Evolutionary conservation across 2,797 vertebrate species (phyloP), one percentile per base, ranked within the genome.

Genomic region (Poecilia wingei): DNA sequence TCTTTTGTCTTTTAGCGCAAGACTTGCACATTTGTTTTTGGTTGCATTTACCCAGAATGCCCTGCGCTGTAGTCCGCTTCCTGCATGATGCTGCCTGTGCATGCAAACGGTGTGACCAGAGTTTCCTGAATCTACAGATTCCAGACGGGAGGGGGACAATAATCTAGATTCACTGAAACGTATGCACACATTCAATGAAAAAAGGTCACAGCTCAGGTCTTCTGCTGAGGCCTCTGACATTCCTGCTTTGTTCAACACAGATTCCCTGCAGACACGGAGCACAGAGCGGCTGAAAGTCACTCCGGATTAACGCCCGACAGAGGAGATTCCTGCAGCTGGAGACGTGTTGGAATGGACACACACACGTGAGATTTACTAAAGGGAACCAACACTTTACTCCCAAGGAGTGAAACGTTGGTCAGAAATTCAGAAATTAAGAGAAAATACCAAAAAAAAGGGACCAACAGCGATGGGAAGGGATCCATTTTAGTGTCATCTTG

Each of bases 221-320:
- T 81, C n/a, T 10, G 59, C 43, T 43, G 76, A 90, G 76, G 82
- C 87, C 86, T 51, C 70, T 46, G 74, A 84, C 82, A 86, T 91
- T 91, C 87, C 83, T 55, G 81, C 84, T 86, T 59, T 76, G 82
- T 77, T 81, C 83, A 77, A 76, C 79, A 57, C 61, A 81, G 77
- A 88, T 84, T 86, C 89, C 84, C 91, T 7, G 82, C 79, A 86
- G 90, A 91, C 83, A 81, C 1, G 41, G 13, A 86, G 82, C 80
- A 79, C 74, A 66, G 46, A 74, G 81, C 71, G 78, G 72, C 74
- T 87, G 80, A 82, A 84, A 88, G 93, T 94, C 93, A 94, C 87
- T 75, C 55, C 28, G 57, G 91, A 94, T 94, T 94, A 93, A 71
- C 43, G 73, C 72, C 72, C 1, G 59, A 93, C 89, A 94, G 93